These are phyloP conservation scores for Actenoides lindsayi DNA, from an alignment of 2,113 vertebrate species.

Conservation along the genomic window DNA sequence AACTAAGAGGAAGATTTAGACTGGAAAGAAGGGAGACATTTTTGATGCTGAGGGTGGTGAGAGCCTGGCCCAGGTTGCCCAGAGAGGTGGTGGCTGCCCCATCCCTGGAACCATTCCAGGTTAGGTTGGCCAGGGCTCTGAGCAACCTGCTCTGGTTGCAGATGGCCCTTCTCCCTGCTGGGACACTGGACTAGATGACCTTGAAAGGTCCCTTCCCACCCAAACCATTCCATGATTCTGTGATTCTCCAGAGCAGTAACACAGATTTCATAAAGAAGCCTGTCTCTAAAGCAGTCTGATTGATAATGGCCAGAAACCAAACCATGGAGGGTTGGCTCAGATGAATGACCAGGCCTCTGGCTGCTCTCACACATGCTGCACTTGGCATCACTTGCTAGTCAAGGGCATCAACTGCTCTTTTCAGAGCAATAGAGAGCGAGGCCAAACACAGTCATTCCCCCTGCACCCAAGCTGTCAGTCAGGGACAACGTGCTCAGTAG, in stretches of 20 bases:
- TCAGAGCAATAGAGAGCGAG: neutral
- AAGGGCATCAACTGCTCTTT: conserved; percentile 51
- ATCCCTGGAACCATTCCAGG: neutral
- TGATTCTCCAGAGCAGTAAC: neutral
- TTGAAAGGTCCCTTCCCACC: neutral
- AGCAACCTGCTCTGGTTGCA: neutral
- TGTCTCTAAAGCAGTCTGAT: neutral
- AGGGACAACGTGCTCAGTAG: neutral
- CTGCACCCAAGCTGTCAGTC: neutral
- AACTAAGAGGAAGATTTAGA: neutral
- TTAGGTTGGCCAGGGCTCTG: neutral
- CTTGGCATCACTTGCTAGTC: neutral
- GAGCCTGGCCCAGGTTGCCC: neutral
- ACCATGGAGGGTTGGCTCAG: neutral
- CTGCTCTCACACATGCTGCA: neutral
- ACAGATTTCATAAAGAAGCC: neutral
- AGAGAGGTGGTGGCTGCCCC: neutral
- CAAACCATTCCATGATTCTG: neutral
- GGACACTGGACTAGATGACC: neutral
- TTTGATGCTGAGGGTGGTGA: neutral
- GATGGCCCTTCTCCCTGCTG: neutral
- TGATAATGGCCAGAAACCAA: neutral
- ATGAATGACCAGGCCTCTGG: neutral
- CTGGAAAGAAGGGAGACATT: neutral
- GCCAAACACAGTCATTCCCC: neutral